Evolutionary conservation across 2,888 invertebrate genomes (phyloP), one percentile per base, ranked within the genome.

Genomic region (Endotricha flammealis): DNA sequence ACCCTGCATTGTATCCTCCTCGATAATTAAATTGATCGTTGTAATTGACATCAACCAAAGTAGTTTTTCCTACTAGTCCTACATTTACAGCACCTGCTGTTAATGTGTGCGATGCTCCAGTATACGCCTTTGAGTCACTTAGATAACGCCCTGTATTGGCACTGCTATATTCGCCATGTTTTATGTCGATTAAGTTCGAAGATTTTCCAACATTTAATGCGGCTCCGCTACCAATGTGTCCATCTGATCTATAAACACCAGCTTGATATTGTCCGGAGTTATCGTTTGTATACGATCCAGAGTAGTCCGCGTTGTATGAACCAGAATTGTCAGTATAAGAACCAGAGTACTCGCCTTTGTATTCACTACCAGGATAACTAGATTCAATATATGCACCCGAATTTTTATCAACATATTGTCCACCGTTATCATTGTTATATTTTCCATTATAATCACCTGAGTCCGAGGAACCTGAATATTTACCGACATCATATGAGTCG

Each of bases 61-160:
- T 78, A 1, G 87, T 87, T 56, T 86, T 87, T 20, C 87, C 87
- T 4, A 87, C 87, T 23, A 87, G 60, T 14, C 79, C 87, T 8
- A 86, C 82, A 46, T 85, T 87, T 0, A 87, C 68, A 17, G 86
- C 83, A 16, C 87, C 87, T 7, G 83, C 83, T 3, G 85, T 78
- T 12, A 87, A 59, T 29, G 76, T 77, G 32, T 87, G 86, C 4
- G 81, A 74, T 0, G 64, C 66, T 4, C 83, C 82, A 22, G 76
- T 73, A 12, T 66, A 68, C 2, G 69, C 75, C 30, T 72, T 75
- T 1, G 65, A 58, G 41, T 72, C 70, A 9, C 57, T 70, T 22
- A 81, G 52, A 41, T 82, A 81, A 35, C 74, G 69, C 3, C 69
- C 76, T 33, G 64, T 62, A 38, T 78, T 73, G 0, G 59, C 64